A percentile compares a stretch with the other conserved stretches of the same genome.
Evolutionary conservation across 1,140 invertebrate genomes (phyloP).

Genomic region (Diuraphis noxia): DNA sequence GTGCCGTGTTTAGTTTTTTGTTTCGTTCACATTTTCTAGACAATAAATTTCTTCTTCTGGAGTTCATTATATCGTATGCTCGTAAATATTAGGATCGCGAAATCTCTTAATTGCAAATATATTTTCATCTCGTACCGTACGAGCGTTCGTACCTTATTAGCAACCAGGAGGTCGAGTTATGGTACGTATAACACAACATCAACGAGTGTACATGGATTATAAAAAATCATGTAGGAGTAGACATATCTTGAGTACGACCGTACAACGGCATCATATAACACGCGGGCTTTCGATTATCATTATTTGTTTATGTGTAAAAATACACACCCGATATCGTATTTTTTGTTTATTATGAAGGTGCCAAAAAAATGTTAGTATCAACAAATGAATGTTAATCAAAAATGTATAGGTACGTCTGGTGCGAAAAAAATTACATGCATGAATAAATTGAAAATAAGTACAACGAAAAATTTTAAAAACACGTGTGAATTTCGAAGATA

Average conservation of each 20-base stretch:
- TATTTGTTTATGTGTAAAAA: not conserved
- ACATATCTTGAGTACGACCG: not conserved
- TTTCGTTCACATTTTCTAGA: not conserved
- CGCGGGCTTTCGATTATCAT: not conserved
- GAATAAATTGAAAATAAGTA: not conserved
- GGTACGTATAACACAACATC: not conserved
- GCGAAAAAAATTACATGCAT: not conserved
- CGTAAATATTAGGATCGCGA: not conserved
- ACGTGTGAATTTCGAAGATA: slow-evolving; percentile 25
- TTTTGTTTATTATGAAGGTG: not conserved
- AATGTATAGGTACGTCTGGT: not conserved
- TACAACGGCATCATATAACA: not conserved
- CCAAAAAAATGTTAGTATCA: not conserved
- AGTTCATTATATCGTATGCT: not conserved
- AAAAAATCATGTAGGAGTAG: not conserved
- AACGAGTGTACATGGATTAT: not conserved
- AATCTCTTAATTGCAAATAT: slow-evolving; percentile 5
- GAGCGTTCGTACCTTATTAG: not conserved
- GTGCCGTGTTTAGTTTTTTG: not conserved
- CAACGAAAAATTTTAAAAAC: not conserved
- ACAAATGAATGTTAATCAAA: not conserved
- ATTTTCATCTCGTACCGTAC: not conserved
- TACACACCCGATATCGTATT: not conserved
- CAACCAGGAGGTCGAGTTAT: not conserved
- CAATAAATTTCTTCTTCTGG: not conserved